Base-by-base conservation (phyloP, 2,113 vertebrate genomes). In the Gambusia holbrooki region DNA sequence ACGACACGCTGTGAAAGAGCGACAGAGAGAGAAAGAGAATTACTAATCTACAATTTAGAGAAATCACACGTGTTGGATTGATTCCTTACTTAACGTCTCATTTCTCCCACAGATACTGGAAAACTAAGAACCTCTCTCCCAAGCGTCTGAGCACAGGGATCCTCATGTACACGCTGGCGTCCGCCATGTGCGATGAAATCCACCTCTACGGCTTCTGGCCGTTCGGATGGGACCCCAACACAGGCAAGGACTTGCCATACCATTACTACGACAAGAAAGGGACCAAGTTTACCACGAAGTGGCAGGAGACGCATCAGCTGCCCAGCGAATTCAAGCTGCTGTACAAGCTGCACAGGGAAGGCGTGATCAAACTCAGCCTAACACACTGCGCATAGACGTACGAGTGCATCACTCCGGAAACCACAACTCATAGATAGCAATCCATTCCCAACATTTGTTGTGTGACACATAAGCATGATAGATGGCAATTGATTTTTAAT, bases 221-320 rank as follows among this genome's bases (percentile, higher is more conserved):
- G 58, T 99, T 99, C 22, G 97, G 95, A 80, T 99, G 98, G 91
- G 97, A 99, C 87, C 98, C 98, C 84, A 98, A 97, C 94, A 98
- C 97, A 0, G 94, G 96, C 89, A 97, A 98, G 88, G 97, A 98
- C 28, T 95, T 99, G 83, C 98, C 98, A 0, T 99, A 99, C 93
- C 98, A 99, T 92, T 99, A 99, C 93, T 99, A 98, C 1, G 98
- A 99, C 92, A 99, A 98, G 95, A 99, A 99, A 91, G 98, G 98
- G 87, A 98, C 98, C 71, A 99, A 99, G 92, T 99, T 99, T 86
- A 99, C 97, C 2, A 99, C 98, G 89, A 99, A 98, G 90, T 99
- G 98, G 98, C 98, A 99, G 90, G 98, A 99, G 91, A 97, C 97
- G 60, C 98, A 99, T 92, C 98, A 99, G 93, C 96, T 99, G 81